phyloP scores from a whole-genome alignment of 2,113 vertebrate species.

The Onychostoma macrolepis region DNA sequence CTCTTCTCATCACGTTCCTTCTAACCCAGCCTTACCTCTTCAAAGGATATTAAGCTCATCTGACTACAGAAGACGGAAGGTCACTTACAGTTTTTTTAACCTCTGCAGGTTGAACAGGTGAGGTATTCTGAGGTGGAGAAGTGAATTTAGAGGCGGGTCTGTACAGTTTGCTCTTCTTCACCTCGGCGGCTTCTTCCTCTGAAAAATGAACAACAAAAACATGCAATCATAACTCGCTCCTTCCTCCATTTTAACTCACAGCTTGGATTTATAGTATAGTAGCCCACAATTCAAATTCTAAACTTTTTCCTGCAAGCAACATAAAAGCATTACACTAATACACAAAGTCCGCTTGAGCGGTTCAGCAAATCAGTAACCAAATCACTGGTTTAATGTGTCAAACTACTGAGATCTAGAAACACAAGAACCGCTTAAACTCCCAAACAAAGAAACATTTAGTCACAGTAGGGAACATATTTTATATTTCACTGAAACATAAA shows the following conservation, averaged over 20 bases:
- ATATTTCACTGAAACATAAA: not conserved
- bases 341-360: not conserved
- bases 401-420: not conserved
- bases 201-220: constrained; percentile 36
- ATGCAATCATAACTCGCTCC: not conserved
- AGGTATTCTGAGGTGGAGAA: constrained; percentile 65
- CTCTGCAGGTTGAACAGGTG: constrained; percentile 62
- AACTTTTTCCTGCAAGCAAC: not conserved
- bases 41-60: constrained; percentile 12
- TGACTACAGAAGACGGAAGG: constrained; percentile 3
- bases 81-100: constrained; percentile 74
- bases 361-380: not conserved
- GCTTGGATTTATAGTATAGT: not conserved
- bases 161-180: constrained; percentile 78
- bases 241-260: not conserved
- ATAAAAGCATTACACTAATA: not conserved
- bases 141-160: constrained; percentile 73
- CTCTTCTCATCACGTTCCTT: not conserved
- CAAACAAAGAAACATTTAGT: not conserved
- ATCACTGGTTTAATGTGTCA: not conserved
- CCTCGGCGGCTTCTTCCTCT: constrained; percentile 77
- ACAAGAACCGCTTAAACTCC: not conserved
- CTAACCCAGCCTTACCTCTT: constrained; percentile 13
- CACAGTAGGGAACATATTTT: not conserved
- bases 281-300: not conserved